Base-by-base conservation (phyloP, 1,140 invertebrate genomes). In the Drosophila bocki region DNA sequence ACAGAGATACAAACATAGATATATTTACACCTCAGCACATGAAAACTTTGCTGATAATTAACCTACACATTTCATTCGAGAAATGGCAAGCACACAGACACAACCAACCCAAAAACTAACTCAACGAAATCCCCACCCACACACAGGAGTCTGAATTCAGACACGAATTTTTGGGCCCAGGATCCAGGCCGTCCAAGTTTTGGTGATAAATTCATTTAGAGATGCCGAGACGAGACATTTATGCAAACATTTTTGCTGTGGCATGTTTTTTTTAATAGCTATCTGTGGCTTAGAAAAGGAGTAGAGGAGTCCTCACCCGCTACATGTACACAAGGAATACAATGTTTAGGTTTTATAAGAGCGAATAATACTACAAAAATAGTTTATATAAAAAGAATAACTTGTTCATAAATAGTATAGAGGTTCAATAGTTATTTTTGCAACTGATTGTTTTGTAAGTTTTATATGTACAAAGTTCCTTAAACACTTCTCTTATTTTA, bases 141-240 rank as follows among this genome's bases (percentile, higher is more conserved):
- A 57, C 26, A 13, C 22, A 44, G 9, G 32, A 22, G 15, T 4
- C 44, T 47, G 64, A 71, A 71, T 77, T 80, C 70, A 61, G 80
- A 80, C 79, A 74, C 51, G 71, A 67, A 87, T 83, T 83, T 80
- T 42, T 53, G 37, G 67, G 44, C 45, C 45, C 37, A 69, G 67
- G 44, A 59, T 45, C 29, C 61, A 41, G 44, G 41, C n/a, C 60
- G 57, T 48, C 48, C 44, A 88, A 77, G 71, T 77, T 88, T 54
- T 51, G 39, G 80, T 80, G 75, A 88, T 87, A 87, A 88, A 88
- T 80, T 87, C 77, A 88, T 80, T 88, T 83, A 63, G 78, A 88
- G 47, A 67, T 71, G 80, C 53, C 57, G 64, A 78, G 69, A 80
- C 64, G 60, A 87, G 77, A 88, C 76, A 58, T 83, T 87, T 88